Conservation (phyloP, 1,140 invertebrate genomes). For the Branchinecta lynchi region DNA sequence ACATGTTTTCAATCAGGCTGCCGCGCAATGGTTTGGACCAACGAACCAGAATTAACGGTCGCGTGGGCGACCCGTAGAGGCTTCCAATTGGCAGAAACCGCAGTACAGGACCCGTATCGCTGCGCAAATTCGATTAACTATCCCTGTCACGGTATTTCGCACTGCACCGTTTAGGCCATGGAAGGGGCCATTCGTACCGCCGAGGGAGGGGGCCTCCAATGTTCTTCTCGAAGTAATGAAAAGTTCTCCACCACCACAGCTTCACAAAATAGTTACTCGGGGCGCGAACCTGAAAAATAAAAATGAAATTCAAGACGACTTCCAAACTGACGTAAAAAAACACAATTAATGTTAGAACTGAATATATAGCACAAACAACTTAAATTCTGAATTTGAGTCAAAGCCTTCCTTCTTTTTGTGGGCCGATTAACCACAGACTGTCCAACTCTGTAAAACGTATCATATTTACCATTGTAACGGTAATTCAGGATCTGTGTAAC, state of each 20-base stretch:
- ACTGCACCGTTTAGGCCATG: slow-evolving; percentile 52
- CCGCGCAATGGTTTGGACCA: no score
- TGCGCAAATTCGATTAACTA: slow-evolving; percentile 35
- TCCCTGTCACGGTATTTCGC: slow-evolving; percentile 43
- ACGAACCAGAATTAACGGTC: no score
- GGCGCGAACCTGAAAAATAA: slow-evolving; percentile 39
- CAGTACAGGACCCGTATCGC: neutral
- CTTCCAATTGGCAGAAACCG: no score
- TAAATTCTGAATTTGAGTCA: no score
- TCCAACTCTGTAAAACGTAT: no score
- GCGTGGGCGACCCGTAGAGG: no score
- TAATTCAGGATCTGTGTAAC: no score
- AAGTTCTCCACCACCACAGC: slow-evolving; percentile 68
- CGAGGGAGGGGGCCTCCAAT: slow-evolving; percentile 58
- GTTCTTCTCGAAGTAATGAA: slow-evolving; percentile 70
- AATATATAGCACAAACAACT: neutral
- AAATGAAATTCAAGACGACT: slow-evolving; percentile 9
- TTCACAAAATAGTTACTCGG: slow-evolving; percentile 52
- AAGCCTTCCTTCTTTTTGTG: no score
- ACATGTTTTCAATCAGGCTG: no score
- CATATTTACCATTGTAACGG: no score
- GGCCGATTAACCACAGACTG: no score
- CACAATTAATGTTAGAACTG: neutral
- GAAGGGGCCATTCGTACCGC: slow-evolving; percentile 69
- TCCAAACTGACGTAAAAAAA: neutral